Conservation (phyloP, 2,113 vertebrate genomes). For the Nematolebias whitei region DNA sequence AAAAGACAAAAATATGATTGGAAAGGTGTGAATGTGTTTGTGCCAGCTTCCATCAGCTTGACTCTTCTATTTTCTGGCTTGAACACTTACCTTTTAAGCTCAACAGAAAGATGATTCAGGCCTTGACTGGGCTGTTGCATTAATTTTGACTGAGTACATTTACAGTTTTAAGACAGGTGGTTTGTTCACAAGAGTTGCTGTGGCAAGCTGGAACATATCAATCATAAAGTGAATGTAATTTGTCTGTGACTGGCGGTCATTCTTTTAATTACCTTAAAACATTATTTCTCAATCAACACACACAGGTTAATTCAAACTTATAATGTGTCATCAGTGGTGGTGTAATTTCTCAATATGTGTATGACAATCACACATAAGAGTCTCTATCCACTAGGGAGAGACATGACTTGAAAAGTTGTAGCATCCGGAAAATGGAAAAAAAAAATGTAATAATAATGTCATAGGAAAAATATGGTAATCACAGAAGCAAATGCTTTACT, state of each 20-base stretch:
- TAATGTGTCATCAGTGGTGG: constrained; percentile 44
- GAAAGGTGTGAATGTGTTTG: constrained; percentile 80
- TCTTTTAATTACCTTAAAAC: constrained; percentile 64
- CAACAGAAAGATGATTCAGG: constrained; percentile 78
- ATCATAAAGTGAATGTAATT: constrained; percentile 66
- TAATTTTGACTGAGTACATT: constrained; percentile 75
- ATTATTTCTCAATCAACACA: constrained; percentile 61
- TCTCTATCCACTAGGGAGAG: constrained; percentile 18
- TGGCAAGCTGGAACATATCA: constrained; percentile 72
- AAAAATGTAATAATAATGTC: constrained; percentile 51
- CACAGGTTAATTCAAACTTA: constrained; percentile 37
- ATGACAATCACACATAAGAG: constrained; percentile 34
- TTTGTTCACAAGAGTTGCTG: constrained; percentile 73
- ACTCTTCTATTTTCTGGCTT: constrained; percentile 77
- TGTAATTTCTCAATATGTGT: constrained; percentile 48
- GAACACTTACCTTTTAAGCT: constrained; percentile 74
- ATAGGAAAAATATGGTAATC: constrained; percentile 77
- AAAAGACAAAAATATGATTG: constrained; percentile 81
- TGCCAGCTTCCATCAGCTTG: constrained; percentile 80
- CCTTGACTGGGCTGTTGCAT: constrained; percentile 74
- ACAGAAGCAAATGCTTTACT: constrained; percentile 75
- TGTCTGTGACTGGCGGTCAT: constrained; percentile 47
- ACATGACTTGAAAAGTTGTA: constrained; percentile 32
- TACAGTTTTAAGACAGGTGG: constrained; percentile 75
- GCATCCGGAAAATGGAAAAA: constrained; percentile 30